phyloP scores from a whole-genome alignment of 2,797 vertebrate species.

The Hipposideros larvatus region DNA sequence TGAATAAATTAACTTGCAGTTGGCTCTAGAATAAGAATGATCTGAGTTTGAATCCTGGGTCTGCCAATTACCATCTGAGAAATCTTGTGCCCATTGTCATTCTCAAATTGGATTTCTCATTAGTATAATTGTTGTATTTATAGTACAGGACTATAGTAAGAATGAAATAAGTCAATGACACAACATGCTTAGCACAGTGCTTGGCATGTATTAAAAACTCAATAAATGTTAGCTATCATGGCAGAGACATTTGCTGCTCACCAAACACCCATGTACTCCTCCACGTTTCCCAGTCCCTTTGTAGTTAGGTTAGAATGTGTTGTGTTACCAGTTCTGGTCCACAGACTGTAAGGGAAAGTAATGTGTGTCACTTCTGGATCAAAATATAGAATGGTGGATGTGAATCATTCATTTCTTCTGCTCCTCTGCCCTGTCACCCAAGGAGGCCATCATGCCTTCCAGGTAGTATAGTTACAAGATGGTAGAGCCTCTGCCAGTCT shows the following conservation, averaged over 20 bases:
- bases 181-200: neutral
- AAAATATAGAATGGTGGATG: neutral
- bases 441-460: neutral
- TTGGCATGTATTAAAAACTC: neutral
- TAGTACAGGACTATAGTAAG: neutral
- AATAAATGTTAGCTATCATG: neutral
- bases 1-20: neutral
- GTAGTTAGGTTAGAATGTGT: neutral
- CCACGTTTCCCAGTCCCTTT: neutral
- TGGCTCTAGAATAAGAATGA: neutral
- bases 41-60: neutral
- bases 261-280: neutral
- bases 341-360: neutral
- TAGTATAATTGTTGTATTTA: conserved; percentile 1
- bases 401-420: conserved; percentile 17
- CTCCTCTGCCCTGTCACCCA: neutral
- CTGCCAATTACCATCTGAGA: neutral
- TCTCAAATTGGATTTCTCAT: neutral
- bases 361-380: neutral
- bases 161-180: neutral
- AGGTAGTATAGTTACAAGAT: neutral
- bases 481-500: neutral
- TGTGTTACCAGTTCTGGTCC: neutral
- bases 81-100: neutral
- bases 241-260: neutral